Evolutionary conservation across 2,888 invertebrate genomes (phyloP), one percentile per base, ranked within the genome.

Genomic region (Caenorhabditis sp.): DNA sequence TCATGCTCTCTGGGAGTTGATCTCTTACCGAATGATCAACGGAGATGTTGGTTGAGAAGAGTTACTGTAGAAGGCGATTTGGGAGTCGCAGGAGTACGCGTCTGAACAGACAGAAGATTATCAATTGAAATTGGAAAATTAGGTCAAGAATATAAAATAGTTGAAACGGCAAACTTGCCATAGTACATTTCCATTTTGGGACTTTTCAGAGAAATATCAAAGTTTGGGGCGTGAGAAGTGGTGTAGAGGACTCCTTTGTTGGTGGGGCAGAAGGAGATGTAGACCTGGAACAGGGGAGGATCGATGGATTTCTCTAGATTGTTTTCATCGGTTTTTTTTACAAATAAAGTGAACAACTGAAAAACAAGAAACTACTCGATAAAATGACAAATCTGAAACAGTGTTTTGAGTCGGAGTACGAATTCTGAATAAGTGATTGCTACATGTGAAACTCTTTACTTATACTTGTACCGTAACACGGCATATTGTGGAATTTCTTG

Each of bases 161-260:
- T 5, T 31, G 58, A 58, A 58, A 31, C 16, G n/a, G 31, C 0
- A 72, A 26, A 47, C 0, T 26, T 44, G 74, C 80, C 74, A 44
- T 80, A 80, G 31, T 73, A 80, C 51, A 63, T n/a, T 54, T 80
- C 80, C 68, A 80, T 69, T 54, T 38, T 51, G 0, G 80, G 80
- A 19, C 69, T 74, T 28, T 44, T 69, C 54, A 74, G 16, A 22
- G 41, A 24, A 51, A 80, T 61, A 10, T 80, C 74, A 19, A 80
- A 31, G 16, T 41, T 47, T 14, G 80, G 66, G 4, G 80, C 56
- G 38, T 80, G 68, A 6, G 73, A 73, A 14, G 68, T 73, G 1
- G 68, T 68, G 47, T 74, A 80, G 22, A 74, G 69, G 19, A 68
- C 47, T n/a, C 80, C 80, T 14, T 54, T 51, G 24, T 61, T 69